Percentiles rank a stretch among this genome's conserved stretches.
These are phyloP conservation scores for Buphagus erythrorhynchus DNA, from an alignment of 2,797 vertebrate species.

Conservation along the genomic window DNA sequence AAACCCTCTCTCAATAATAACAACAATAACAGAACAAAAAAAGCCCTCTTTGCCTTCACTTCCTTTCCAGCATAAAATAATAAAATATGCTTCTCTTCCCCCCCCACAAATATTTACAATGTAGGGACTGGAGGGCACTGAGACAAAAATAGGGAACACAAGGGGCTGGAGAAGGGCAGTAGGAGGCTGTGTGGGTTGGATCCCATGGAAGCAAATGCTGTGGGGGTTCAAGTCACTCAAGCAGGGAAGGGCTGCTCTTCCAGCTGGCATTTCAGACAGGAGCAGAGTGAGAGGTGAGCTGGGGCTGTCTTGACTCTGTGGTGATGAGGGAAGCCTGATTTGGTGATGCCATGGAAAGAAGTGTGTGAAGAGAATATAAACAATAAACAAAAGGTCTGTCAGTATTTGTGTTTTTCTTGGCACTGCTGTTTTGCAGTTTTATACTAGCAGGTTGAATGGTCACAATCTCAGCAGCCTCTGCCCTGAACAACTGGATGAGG, in stretches of 20 bases:
- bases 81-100: neutral
- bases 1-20: neutral
- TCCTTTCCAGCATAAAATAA: neutral
- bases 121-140: neutral
- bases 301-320: rapidly evolving
- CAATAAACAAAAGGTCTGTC: neutral
- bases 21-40: neutral
- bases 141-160: rapidly evolving
- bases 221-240: neutral
- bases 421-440: neutral
- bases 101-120: neutral
- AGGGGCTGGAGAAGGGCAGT: neutral
- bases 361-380: neutral
- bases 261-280: neutral
- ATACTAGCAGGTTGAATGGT: neutral
- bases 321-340: neutral
- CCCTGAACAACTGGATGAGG: neutral
- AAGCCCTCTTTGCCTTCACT: neutral
- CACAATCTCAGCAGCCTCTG: neutral
- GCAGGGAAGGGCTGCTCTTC: neutral
- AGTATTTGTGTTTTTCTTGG: neutral
- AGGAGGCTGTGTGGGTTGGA: neutral
- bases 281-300: neutral
- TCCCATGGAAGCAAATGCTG: neutral
- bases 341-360: neutral